Evolutionary conservation across 2,113 vertebrate species (phyloP), one percentile per base, ranked within the genome.

Genomic region (Pseudopodoces humilis): DNA sequence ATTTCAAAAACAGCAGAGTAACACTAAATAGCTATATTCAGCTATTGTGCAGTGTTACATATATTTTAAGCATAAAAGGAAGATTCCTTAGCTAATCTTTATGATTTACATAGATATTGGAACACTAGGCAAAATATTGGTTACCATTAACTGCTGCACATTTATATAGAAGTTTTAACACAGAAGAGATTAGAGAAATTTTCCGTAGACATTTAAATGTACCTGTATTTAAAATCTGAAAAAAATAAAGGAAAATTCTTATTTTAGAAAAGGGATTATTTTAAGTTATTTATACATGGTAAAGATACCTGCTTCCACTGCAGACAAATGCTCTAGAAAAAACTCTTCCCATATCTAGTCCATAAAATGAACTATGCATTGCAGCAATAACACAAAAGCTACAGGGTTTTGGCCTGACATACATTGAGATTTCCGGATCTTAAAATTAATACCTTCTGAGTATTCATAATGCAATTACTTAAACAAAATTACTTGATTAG

Each of bases 401-500:
- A 24, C 43, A 70, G 35, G 55, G 55, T 27, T 90, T 72, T 55
- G 46, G 31, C 31, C 56, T 80, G 53, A 59, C 33, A 75, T 50
- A 80, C 74, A 70, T 86, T 92, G 60, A 86, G 30, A 92, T 94
- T 92, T 86, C 72, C 90, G 25, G 7, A 78, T 90, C 44, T 82
- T 60, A 88, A 90, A 88, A 82, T 81, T 5, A 91, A 64, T 71
- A 68, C 41, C 49, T 88, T 75, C 72, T 75, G 72, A 86, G 49
- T 82, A 92, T 94, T 90, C 76, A 78, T 50, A 83, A 58, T 35
- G 68, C 33, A 97, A 88, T 92, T 94, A 82, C 41, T 93, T 88
- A 90, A 83, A 83, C 31, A 30, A 88, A 67, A 93, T 86, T 65
- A 83, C 92, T 78, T 96, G 47, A 96, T 95, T 96, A 90, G 88